Evolutionary conservation across 1,140 invertebrate genomes (phyloP).

Genomic region (Drosophila insularis): DNA sequence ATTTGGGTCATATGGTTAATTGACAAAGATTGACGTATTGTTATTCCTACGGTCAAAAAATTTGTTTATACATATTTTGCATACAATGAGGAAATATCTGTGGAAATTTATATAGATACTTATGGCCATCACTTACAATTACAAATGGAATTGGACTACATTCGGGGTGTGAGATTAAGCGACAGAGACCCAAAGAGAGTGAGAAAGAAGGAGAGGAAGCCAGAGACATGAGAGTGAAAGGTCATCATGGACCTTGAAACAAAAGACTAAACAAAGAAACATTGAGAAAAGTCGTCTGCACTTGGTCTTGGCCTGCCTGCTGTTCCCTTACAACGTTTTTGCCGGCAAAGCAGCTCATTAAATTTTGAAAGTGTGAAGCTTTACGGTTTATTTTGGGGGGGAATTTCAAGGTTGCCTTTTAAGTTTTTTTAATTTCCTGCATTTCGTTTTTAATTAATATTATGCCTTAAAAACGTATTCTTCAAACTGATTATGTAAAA

Average conservation of each 20-base stretch:
- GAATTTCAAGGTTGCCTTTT: constrained; percentile 42
- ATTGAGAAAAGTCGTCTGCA: constrained; percentile 13
- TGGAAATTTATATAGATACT: constrained; percentile 10
- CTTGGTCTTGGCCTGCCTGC: constrained; percentile 31
- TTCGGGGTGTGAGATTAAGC: neutral
- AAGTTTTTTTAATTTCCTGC: constrained; percentile 36
- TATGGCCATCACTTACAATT: constrained; percentile 44
- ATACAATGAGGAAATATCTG: constrained; percentile 73
- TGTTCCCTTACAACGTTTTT: constrained; percentile 1
- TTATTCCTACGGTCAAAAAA: constrained; percentile 63
- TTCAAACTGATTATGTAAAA: neutral
- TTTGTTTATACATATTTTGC: constrained; percentile 66
- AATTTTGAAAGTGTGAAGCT: constrained; percentile 50
- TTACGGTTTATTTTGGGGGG: constrained; percentile 20
- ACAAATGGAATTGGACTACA: constrained; percentile 19
- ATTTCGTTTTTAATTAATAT: constrained; percentile 42
- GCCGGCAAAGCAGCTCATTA: constrained; percentile 40
- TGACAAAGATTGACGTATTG: constrained; percentile 80
- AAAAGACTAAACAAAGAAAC: constrained; percentile 2
- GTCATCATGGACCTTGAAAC: constrained; percentile 38
- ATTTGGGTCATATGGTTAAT: constrained; percentile 78
- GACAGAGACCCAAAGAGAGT: neutral
- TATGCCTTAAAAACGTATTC: constrained; percentile 18
- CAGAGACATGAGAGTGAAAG: constrained; percentile 23
- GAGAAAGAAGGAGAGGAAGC: neutral